Evolutionary conservation across 2,113 vertebrate genomes (phyloP), one percentile per base, ranked within the genome.

Genomic region (Ictidomys tridecemlineatus): DNA sequence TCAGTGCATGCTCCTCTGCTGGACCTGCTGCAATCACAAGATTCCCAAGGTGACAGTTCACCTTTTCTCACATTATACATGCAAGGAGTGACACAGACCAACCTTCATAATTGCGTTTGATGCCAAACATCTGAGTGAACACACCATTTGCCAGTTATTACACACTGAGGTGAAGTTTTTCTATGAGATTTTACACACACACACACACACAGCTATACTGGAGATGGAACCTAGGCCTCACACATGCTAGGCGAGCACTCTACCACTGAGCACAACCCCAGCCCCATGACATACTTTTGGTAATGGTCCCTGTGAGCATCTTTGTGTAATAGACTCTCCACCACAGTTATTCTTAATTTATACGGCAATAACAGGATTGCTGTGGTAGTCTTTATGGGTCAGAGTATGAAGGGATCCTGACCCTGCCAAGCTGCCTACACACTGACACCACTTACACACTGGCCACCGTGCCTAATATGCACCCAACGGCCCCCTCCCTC

Each of bases 361-460:
- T 2, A 32, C 0, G 8, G 45, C 51, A 32, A n/a, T 0, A 74
- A 37, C 8, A 32, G 37, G n/a, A 45, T 0, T 4, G 7, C 20
- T 4, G n/a, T 0, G 5, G 39, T 12, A 69, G 48, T 26, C 9
- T 4, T 63, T 45, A 39, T 16, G 32, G 70, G 83, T 72, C 37
- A 56, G 79, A 42, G 42, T 1, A 42, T 4, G 22, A 53, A 53
- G 2, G 58, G 39, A 69, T 67, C 11, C 80, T 11, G 18, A n/a
- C 3, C 10, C n/a, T 16, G 32, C 14, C 56, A 34, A 70, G 24
- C 9, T 17, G 2, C 5, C 39, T n/a, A 14, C 24, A 14, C 24
- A 17, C 14, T 3, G 24, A 8, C 4, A 30, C 30, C 72, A 58
- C 65, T 2, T 16, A 3, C 2, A 2, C 8, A 8, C 8, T 1